Conservation (phyloP, 2,888 invertebrate genomes). For the Pseudococcus longispinus region DNA sequence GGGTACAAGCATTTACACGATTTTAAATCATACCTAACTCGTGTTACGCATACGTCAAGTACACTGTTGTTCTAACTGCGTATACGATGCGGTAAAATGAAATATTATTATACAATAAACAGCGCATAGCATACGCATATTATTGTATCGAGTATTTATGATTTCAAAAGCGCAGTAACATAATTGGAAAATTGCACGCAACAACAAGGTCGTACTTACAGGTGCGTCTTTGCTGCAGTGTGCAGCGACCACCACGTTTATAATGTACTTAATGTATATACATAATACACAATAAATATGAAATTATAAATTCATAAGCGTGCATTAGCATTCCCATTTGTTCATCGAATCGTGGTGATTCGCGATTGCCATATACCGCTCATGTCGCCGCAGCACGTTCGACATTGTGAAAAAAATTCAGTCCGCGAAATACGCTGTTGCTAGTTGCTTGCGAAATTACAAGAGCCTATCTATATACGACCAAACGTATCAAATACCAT, state of each 20-base stretch:
- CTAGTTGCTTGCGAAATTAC: not conserved
- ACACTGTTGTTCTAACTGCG: not conserved
- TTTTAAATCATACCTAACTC: not conserved
- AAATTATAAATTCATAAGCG: not conserved
- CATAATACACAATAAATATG: not conserved
- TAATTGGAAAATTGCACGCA: conserved; percentile 22
- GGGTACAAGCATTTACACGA: not conserved
- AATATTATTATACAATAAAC: conserved; percentile 20
- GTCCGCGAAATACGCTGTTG: not conserved
- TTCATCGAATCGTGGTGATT: not conserved
- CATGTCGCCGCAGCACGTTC: not conserved
- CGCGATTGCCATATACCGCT: not conserved
- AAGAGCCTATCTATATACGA: not conserved
- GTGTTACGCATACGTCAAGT: not conserved
- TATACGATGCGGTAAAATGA: not conserved
- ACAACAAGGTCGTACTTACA: conserved; percentile 17
- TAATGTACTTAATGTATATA: not conserved
- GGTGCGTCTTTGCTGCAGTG: not conserved
- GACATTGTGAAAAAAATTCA: not conserved
- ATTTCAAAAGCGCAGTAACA: not conserved
- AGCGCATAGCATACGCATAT: not conserved
- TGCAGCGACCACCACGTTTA: not conserved
- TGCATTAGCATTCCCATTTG: not conserved
- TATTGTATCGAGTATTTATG: not conserved
- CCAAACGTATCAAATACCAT: too few species aligned